Base-by-base conservation (phyloP, 2,888 invertebrate species). In the Xestia ashworthii region DNA sequence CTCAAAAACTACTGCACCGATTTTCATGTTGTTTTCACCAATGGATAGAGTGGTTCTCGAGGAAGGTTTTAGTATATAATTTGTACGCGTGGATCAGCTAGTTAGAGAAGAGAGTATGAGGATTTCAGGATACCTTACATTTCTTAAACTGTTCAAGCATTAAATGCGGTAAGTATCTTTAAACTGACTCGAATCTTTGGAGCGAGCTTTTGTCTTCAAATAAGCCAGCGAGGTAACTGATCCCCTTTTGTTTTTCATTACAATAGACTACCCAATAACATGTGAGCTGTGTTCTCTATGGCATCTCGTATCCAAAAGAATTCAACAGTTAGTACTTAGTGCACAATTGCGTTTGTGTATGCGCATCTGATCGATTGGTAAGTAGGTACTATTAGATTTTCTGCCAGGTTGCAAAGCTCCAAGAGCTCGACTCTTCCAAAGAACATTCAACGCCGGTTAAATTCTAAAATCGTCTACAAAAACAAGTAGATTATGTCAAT, bases 401-500 rank as follows among this genome's bases (percentile, higher is more conserved):
- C 19, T 62, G 19, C 19, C 5, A 38, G 4, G 9, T 38, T 41
- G 11, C 14, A 68, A 32, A 38, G 38, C 1, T 38, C 9, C 46
- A 69, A 69, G 22, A 55, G 74, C 11, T 41, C 32, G 11, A 41
- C 14, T 46, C 3, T 46, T 58, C 6, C 16, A 25, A 62, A 62
- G 5, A 25, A 38, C 2, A 67, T 38, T 79, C 14, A 14, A 76
- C 75, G 67, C 50, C 38, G 25, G 64, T 53, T 66, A 48, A 48
- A 44, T 5, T 68, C 41, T 68, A 58, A 71, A 65, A 38, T 48
- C 44, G 11, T 60, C 9, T 3, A 48, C 12, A 71, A 19, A 65
- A 25, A 74, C 64, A 60, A 77, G 70, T 50, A 73, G 65, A 83
- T 80, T 76, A 84, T 79, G 65, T 76, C 76, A 84, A 80, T 72